A percentile compares a stretch with the other conserved stretches of the same genome.
Conservation (phyloP, 2,113 vertebrate species). For the Calidris pygmaea region DNA sequence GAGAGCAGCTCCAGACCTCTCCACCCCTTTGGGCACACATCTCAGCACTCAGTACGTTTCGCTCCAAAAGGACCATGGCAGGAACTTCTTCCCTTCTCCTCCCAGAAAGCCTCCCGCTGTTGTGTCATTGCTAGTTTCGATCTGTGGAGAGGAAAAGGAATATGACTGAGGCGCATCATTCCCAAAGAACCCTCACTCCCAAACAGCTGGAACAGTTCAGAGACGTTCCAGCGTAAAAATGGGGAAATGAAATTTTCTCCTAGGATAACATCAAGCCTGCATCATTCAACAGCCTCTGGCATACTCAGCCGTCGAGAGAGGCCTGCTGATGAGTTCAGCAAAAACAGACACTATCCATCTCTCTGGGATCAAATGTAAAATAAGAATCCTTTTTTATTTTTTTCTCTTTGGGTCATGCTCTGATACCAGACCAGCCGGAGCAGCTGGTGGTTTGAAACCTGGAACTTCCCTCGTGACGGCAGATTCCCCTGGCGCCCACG, state of each 20-base stretch:
- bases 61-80: rapidly evolving
- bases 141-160: background rate
- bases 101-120: background rate
- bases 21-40: background rate
- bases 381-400: background rate
- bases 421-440: background rate
- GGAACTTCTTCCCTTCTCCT: background rate
- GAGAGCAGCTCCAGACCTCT: background rate
- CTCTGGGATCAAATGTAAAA: background rate
- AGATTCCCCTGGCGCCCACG: background rate
- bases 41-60: background rate
- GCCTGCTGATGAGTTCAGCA: background rate
- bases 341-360: background rate
- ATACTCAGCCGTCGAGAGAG: background rate
- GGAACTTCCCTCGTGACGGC: background rate
- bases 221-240: background rate
- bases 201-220: slow-evolving; percentile 33
- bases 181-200: background rate
- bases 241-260: slow-evolving; percentile 33
- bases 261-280: background rate
- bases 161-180: background rate
- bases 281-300: slow-evolving; percentile 22
- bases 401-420: background rate
- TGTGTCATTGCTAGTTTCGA: rapidly evolving
- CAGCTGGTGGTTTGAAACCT: slow-evolving; percentile 5